A percentile compares a stretch with the other conserved stretches of the same genome.
These are phyloP conservation scores for Coranthus polyacanthus DNA, from an alignment of 2,797 vertebrate species.

Conservation along the genomic window DNA sequence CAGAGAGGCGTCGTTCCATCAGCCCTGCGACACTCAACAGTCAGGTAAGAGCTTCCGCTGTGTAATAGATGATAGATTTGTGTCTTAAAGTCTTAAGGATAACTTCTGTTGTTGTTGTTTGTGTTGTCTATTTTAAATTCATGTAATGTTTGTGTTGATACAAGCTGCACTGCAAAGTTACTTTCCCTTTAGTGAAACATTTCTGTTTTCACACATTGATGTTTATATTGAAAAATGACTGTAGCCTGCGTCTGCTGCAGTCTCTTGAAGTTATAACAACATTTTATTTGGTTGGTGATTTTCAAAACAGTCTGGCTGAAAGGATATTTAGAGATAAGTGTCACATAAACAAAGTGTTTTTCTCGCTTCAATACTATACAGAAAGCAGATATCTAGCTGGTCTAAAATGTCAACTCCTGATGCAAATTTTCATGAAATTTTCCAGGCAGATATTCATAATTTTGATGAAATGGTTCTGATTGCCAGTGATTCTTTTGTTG, in stretches of 20 bases:
- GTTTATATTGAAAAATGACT: constrained; percentile 6
- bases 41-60: constrained; percentile 67
- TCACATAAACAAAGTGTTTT: constrained; percentile 18
- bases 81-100: neutral
- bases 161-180: neutral
- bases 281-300: constrained; percentile 21
- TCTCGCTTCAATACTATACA: constrained; percentile 16
- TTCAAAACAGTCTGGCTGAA: constrained; percentile 7
- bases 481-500: too few relatives aligned
- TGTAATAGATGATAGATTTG: too few relatives aligned
- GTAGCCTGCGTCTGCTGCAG: neutral
- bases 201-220: constrained; percentile 10
- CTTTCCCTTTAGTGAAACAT: constrained; percentile 24
- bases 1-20: constrained; percentile 86
- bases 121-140: neutral
- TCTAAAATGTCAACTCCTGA: too few relatives aligned
- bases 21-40: constrained; percentile 63
- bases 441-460: too few relatives aligned
- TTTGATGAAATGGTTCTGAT: too few relatives aligned
- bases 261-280: constrained; percentile 16
- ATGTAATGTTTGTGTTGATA: neutral
- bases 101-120: neutral
- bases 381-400: neutral
- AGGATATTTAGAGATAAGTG: neutral
- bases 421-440: too few relatives aligned